phyloP scores from a whole-genome alignment of 2,888 invertebrate species.

The Aleiodes leptofemur region DNA sequence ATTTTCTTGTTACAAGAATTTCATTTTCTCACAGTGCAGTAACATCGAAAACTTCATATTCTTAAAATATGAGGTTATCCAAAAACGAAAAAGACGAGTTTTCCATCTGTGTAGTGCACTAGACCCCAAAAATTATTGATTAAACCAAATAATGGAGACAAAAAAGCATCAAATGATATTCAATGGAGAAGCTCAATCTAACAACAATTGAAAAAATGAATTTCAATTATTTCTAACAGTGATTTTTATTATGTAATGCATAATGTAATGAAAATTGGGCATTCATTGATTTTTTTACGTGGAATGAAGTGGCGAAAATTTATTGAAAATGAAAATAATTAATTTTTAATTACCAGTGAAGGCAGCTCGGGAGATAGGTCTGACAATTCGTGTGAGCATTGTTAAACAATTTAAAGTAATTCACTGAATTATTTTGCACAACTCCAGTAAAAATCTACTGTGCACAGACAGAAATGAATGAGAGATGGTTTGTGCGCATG shows the following conservation, averaged over 20 bases:
- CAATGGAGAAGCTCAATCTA: background rate
- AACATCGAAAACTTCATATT: background rate
- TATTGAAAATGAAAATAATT: background rate
- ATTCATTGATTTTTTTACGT: no score
- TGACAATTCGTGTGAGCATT: constrained; percentile 24
- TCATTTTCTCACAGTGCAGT: no score
- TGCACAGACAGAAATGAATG: no score
- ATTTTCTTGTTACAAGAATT: no score
- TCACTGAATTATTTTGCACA: background rate
- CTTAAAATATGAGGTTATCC: background rate
- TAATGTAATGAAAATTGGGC: background rate
- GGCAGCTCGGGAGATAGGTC: constrained; percentile 26
- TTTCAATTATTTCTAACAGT: background rate
- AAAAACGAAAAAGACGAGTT: background rate
- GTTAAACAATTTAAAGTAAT: constrained; percentile 1
- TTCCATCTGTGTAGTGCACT: background rate
- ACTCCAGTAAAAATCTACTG: background rate
- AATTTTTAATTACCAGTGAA: constrained; percentile 9
- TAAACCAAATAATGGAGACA: background rate
- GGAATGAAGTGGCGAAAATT: background rate
- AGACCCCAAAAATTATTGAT: background rate
- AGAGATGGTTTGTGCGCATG: no score
- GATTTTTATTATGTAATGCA: constrained; percentile 20
- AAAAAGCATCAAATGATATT: background rate
- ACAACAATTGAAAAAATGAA: background rate